Base-by-base conservation (phyloP, 2,888 invertebrate genomes). In the Liodrosophila aerea region DNA sequence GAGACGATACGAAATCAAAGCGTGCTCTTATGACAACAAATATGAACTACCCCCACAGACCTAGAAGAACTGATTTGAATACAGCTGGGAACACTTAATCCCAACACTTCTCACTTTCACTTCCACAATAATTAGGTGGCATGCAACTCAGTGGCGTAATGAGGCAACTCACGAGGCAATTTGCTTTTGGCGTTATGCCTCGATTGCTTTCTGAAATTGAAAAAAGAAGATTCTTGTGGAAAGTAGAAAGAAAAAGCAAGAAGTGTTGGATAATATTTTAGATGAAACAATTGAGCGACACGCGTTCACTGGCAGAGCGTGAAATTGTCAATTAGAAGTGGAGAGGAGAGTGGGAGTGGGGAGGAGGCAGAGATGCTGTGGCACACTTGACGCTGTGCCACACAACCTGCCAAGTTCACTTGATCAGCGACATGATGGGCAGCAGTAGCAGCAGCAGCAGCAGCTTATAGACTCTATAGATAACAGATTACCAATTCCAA, bases 101-200 rank as follows among this genome's bases (percentile, higher is more conserved):
- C 62, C 52, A 22, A 22, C 30, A 11, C 11, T 30, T 36, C 16
- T 18, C 54, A 59, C 68, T 61, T 64, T 60, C 66, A 34, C 58
- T 63, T 69, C 78, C n/a, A n/a, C n/a, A n/a, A n/a, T 76, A 82
- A 82, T 78, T 82, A 82, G 64, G 74, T 59, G 46, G 36, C 7
- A 73, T 72, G 85, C 87, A 88, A 88, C 80, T 88, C 87, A 88
- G 73, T 71, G 64, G 69, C 58, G 84, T 88, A 88, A 88, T 88
- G 88, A 76, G 76, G 87, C 88, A 84, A 54, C 68, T 70, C 73
- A 62, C 56, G 57, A 54, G 63, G 64, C 80, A 76, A 80, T 87
- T 87, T 86, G 85, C 76, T 74, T 4, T 22, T 53, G 43, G 54
- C 74, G 85, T 82, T 80, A 81, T 68, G 87, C 85, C 74, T 84